Evolutionary conservation across 2,888 invertebrate species (phyloP), one percentile per base, ranked within the genome.

Genomic region (Dasypogon diadema): DNA sequence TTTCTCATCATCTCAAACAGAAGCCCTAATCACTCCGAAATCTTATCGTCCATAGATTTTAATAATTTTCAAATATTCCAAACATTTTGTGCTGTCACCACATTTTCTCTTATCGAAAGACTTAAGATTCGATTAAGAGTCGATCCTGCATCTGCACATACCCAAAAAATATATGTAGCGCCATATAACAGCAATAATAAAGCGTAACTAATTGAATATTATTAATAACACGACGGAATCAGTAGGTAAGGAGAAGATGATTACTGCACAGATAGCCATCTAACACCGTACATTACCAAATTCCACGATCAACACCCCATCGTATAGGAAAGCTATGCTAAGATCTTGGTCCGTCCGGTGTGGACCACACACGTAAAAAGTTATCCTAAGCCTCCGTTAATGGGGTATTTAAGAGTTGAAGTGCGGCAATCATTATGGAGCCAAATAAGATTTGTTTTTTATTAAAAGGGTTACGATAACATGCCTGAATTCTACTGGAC

Each of bases 181-280:
- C 24, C 56, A 37, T 37, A 42, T 56, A 37, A 56, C 12, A 70
- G 70, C 54, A 34, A 30, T 30, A 70, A 70, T 54, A 21, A 6
- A n/a, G 56, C 73, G 56, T 73, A 56, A 56, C 56, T 73, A 56
- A 73, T 73, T 56, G 73, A 56, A 73, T 73, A 73, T 56, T 73
- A 73, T 73, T 73, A 73, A 73, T 73, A 73, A 56, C 18, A 51
- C 16, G 24, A 34, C 24, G 24, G 34, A 73, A 56, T 24, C 56
- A n/a, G 56, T 22, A 54, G 42, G 16, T 21, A 34, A 73, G 24
- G 42, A 37, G 56, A 42, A 24, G 37, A 56, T 56, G 56, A 56
- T 42, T 30, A 34, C 37, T 37, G 56, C 24, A 16, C 22, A 54
- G 73, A 73, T 73, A 42, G 22, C 55, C 51, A 70, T 70, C 34